Percentiles rank a stretch among this genome's conserved stretches.
Conservation (phyloP, 2,888 invertebrate genomes). For the Drosophila atripex region DNA sequence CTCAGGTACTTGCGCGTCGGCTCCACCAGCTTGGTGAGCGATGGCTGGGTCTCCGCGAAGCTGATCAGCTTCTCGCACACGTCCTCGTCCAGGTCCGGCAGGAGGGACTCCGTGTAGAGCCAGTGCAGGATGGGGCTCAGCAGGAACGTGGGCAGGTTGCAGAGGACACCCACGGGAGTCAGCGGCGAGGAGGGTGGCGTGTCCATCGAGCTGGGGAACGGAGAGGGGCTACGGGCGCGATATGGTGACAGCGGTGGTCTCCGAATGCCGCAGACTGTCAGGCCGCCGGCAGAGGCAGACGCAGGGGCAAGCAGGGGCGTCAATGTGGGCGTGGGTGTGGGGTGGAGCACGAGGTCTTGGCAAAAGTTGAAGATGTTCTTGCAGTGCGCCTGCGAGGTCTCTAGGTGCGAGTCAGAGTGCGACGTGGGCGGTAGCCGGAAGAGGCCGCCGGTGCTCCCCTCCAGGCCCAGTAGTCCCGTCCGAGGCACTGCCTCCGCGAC, state of each 20-base stretch:
- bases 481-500: conserved; percentile 6
- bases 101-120: conserved; percentile 87
- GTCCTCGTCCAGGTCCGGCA: conserved; percentile 86
- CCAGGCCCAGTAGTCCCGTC: conserved; percentile 40
- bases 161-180: conserved; percentile 85
- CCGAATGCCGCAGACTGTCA: conserved; percentile 65
- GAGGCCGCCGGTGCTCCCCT: conserved; percentile 36
- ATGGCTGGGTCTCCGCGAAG: conserved; percentile 85
- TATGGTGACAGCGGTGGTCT: conserved; percentile 81
- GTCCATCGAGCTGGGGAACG: conserved; percentile 80
- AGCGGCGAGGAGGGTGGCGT: conserved; percentile 82
- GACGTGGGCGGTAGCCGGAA: conserved; percentile 73
- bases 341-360: conserved; percentile 76
- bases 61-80: conserved; percentile 86
- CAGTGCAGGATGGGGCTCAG: conserved; percentile 87
- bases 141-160: conserved; percentile 86
- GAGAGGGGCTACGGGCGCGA: conserved; percentile 80
- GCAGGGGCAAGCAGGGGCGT: conserved; percentile 36
- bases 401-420: conserved; percentile 81
- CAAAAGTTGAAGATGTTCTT: conserved; percentile 82
- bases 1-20: conserved; percentile 87
- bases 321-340: conserved; percentile 38
- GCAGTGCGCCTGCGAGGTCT: conserved; percentile 65
- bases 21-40: conserved; percentile 85
- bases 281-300: conserved; percentile 23